Percentiles rank a stretch among this genome's conserved stretches.
Evolutionary conservation across 2,888 invertebrate species (phyloP).

Genomic region (Conops quadrifasciatus): DNA sequence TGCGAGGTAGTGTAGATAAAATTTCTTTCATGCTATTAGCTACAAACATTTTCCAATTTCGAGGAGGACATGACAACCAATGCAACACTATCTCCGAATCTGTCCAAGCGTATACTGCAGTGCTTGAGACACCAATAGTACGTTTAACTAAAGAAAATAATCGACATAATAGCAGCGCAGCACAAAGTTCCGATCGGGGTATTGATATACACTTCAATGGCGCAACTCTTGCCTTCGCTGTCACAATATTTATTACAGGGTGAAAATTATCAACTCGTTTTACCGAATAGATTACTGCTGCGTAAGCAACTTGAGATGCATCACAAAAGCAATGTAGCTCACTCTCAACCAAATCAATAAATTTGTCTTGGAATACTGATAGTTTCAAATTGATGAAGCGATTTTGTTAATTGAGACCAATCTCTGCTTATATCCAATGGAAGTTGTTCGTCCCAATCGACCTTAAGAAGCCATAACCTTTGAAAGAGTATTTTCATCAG

Average conservation of each 20-base stretch:
- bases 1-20: slow-evolving; percentile 6
- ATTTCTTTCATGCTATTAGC: slow-evolving; percentile 44
- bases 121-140: background rate
- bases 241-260: background rate
- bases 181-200: slow-evolving; percentile 7
- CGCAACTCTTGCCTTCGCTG: slow-evolving; percentile 25
- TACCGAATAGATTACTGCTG: slow-evolving; percentile 13
- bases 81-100: slow-evolving; percentile 43
- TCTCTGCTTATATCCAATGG: slow-evolving; percentile 16
- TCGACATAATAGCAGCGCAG: slow-evolving; percentile 7
- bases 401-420: slow-evolving; percentile 15
- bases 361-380: slow-evolving; percentile 21
- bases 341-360: no score
- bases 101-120: slow-evolving; percentile 39
- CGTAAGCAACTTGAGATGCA: slow-evolving; percentile 10
- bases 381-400: slow-evolving; percentile 14
- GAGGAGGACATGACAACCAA: slow-evolving; percentile 44
- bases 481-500: slow-evolving; percentile 41
- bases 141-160: background rate
- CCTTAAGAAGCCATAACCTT: slow-evolving; percentile 39
- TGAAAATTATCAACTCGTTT: background rate
- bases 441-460: slow-evolving; percentile 40
- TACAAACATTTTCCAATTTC: slow-evolving; percentile 48
- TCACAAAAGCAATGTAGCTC: slow-evolving; percentile 11
- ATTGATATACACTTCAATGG: slow-evolving; percentile 17